Evolutionary conservation across 1,140 invertebrate genomes (phyloP).

Genomic region (Bilobella aurantiaca): DNA sequence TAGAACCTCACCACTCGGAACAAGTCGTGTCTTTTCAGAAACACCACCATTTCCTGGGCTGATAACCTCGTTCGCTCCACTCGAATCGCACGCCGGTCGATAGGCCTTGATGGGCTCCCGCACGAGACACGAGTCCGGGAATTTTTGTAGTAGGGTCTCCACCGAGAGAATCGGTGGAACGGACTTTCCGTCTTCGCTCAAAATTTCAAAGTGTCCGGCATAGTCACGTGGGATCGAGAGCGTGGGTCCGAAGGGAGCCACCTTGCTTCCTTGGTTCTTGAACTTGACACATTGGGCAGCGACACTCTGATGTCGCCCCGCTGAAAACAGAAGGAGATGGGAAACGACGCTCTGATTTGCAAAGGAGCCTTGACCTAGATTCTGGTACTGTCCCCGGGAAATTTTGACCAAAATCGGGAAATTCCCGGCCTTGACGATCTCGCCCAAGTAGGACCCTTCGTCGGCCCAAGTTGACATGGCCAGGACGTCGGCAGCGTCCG

Average conservation of each 20-base stretch:
- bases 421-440: constrained; percentile 54
- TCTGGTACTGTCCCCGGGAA: constrained; percentile 81
- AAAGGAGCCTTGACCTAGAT: constrained; percentile 70
- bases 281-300: constrained; percentile 78
- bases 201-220: constrained; percentile 81
- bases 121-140: constrained; percentile 68
- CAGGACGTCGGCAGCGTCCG: constrained; percentile 36
- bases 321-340: constrained; percentile 69
- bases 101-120: constrained; percentile 75
- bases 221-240: constrained; percentile 81
- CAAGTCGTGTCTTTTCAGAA: constrained; percentile 59
- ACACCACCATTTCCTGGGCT: constrained; percentile 15
- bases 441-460: constrained; percentile 62
- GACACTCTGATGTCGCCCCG: constrained; percentile 70
- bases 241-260: constrained; percentile 65
- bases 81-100: neutral
- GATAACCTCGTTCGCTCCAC: no score
- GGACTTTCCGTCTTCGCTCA: constrained; percentile 82
- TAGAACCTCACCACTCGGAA: constrained; percentile 68
- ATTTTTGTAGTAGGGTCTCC: constrained; percentile 62
- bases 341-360: constrained; percentile 71
- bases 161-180: constrained; percentile 81
- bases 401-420: constrained; percentile 79
- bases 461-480: constrained; percentile 59
- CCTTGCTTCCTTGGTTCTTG: constrained; percentile 61